Conservation (phyloP, 2,113 vertebrate species). For the Thryonomys swinderianus region DNA sequence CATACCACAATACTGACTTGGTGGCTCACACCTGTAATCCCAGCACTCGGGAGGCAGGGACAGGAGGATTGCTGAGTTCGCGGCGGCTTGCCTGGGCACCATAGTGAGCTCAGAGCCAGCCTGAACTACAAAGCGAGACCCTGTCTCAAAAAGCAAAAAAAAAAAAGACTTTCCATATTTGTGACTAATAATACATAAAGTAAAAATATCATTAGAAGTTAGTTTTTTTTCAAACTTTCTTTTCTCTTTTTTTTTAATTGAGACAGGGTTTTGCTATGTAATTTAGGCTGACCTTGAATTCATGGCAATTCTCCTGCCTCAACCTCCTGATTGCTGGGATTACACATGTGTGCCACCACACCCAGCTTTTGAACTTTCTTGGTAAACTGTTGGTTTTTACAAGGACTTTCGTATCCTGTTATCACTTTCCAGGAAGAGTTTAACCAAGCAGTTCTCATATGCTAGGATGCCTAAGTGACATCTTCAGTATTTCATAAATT, state of each 20-base stretch:
- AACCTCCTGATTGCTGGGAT: neutral
- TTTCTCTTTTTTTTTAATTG: neutral
- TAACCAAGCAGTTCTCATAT: constrained; percentile 7
- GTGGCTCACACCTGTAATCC: no score
- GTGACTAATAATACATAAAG: constrained; percentile 46
- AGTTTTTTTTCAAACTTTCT: constrained; percentile 43
- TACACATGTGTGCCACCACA: neutral
- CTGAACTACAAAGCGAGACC: no score
- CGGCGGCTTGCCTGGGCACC: no score
- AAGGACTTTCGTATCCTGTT: constrained; percentile 30
- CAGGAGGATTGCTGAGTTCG: no score
- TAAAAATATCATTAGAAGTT: constrained; percentile 3
- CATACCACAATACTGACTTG: no score
- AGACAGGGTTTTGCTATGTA: neutral
- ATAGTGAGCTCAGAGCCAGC: no score
- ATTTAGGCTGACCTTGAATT: neutral
- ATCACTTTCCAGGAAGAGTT: constrained; percentile 35
- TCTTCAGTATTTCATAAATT: neutral
- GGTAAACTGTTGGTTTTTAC: constrained; percentile 26
- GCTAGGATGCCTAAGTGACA: neutral
- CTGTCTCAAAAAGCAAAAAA: no score
- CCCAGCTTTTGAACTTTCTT: neutral
- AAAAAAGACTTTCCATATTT: constrained; percentile 23
- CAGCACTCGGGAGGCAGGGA: no score
- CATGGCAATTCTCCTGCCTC: neutral